These are phyloP conservation scores for Catamblyrhynchus diadema DNA, from an alignment of 2,797 vertebrate species.

Conservation along the genomic window DNA sequence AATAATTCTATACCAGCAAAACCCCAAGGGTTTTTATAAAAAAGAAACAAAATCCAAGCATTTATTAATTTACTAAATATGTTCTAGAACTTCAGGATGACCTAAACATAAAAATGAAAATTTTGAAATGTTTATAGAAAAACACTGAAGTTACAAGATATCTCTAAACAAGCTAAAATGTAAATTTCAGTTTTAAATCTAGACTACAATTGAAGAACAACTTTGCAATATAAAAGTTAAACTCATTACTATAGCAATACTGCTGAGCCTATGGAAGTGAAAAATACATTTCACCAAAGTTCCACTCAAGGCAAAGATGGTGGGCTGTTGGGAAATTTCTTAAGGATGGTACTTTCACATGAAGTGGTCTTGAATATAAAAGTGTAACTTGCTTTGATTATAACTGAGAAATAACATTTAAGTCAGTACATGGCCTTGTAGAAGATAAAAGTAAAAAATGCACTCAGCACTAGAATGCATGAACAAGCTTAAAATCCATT, in stretches of 20 bases:
- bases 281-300: neutral
- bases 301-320: neutral
- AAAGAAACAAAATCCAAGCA: neutral
- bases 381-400: neutral
- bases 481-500: neutral
- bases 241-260: neutral
- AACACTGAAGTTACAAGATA: neutral
- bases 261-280: neutral
- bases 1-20: neutral
- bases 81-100: neutral
- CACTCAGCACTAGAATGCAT: neutral
- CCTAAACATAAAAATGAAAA: slow-evolving; percentile 16
- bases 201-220: neutral
- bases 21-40: neutral
- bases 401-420: neutral
- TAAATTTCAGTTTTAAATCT: neutral
- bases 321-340: neutral
- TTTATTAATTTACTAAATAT: neutral
- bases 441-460: neutral
- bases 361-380: neutral
- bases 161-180: neutral
- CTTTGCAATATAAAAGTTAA: neutral
- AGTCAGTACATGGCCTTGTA: neutral
- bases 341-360: neutral
- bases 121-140: neutral